A percentile compares a stretch with the other conserved stretches of the same genome.
Conservation (phyloP, 1,140 invertebrate genomes). For the Planococcus citri region DNA sequence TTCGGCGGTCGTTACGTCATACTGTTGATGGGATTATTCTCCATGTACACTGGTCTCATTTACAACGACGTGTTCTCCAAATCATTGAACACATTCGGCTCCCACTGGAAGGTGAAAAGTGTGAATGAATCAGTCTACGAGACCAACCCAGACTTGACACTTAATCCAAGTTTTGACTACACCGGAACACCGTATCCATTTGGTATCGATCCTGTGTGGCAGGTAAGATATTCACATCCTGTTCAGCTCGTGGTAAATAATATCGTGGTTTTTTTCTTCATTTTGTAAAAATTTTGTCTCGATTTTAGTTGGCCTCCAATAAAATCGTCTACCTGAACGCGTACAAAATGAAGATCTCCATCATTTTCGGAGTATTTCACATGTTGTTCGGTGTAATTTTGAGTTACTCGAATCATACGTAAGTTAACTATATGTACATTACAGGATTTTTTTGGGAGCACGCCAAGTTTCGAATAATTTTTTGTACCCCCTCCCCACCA, state of each 20-base stretch:
- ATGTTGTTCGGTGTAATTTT: slow-evolving; percentile 83
- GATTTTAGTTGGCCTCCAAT: slow-evolving; percentile 43
- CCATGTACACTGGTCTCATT: slow-evolving; percentile 94
- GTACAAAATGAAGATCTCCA: slow-evolving; percentile 92
- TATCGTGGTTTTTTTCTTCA: neutral
- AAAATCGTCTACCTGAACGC: slow-evolving; percentile 86
- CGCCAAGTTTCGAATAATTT: no score
- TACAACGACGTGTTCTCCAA: slow-evolving; percentile 99
- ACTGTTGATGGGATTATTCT: slow-evolving; percentile 93
- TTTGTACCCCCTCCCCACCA: no score
- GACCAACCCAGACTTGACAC: slow-evolving; percentile 42
- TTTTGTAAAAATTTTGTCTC: no score
- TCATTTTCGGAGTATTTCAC: slow-evolving; percentile 79
- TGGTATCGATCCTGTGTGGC: slow-evolving; percentile 91
- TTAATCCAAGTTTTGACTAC: slow-evolving; percentile 50
- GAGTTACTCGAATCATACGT: slow-evolving; percentile 62
- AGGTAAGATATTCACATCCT: slow-evolving; percentile 40
- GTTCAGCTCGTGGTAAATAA: neutral
- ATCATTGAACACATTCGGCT: slow-evolving; percentile 91
- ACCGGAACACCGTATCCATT: slow-evolving; percentile 63
- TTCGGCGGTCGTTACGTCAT: slow-evolving; percentile 98
- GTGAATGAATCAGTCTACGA: slow-evolving; percentile 40
- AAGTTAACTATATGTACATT: no score
- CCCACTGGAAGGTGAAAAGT: slow-evolving; percentile 60
- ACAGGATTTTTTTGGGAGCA: no score